A percentile compares a stretch with the other conserved stretches of the same genome.
Evolutionary conservation across 2,888 invertebrate genomes (phyloP).

Genomic region (Gastrophysa polygoni): DNA sequence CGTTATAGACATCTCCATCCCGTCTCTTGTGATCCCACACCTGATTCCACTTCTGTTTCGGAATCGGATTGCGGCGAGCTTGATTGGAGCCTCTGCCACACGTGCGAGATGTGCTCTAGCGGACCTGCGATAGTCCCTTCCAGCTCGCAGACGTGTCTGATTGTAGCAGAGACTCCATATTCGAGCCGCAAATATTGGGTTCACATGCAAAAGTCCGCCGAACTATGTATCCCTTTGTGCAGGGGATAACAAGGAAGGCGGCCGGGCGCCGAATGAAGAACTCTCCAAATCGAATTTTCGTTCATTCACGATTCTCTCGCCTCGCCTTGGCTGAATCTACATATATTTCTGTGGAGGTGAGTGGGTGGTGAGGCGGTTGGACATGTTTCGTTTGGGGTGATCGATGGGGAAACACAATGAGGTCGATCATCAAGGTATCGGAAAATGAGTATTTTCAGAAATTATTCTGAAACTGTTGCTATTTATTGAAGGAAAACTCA

Average conservation of each 20-base stretch:
- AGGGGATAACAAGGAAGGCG: constrained; percentile 50
- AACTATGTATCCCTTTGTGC: constrained; percentile 53
- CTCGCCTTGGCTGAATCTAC: constrained; percentile 46
- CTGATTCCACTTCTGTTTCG: constrained; percentile 22
- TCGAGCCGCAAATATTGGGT: constrained; percentile 48
- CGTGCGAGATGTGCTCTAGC: constrained; percentile 3
- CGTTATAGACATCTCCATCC: no score
- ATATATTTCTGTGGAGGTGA: constrained; percentile 52
- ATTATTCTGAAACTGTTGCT: no score
- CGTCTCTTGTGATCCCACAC: background rate
- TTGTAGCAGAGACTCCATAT: constrained; percentile 21
- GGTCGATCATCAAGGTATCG: no score
- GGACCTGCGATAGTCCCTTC: constrained; percentile 12
- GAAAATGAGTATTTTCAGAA: no score
- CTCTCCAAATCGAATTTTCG: constrained; percentile 55
- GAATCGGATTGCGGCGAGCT: constrained; percentile 11
- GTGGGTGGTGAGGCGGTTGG: constrained; percentile 44
- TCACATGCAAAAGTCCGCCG: constrained; percentile 53
- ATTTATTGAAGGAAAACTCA: no score
- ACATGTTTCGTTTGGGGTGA: no score
- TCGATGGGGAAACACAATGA: no score
- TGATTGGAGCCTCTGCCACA: constrained; percentile 17
- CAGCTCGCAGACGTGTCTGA: constrained; percentile 24
- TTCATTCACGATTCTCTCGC: constrained; percentile 50
- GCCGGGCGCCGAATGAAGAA: constrained; percentile 49